Percentiles rank a stretch among this genome's conserved stretches.
These are phyloP conservation scores for Sebastes schlegelii DNA, from an alignment of 2,113 vertebrate species.

Conservation along the genomic window DNA sequence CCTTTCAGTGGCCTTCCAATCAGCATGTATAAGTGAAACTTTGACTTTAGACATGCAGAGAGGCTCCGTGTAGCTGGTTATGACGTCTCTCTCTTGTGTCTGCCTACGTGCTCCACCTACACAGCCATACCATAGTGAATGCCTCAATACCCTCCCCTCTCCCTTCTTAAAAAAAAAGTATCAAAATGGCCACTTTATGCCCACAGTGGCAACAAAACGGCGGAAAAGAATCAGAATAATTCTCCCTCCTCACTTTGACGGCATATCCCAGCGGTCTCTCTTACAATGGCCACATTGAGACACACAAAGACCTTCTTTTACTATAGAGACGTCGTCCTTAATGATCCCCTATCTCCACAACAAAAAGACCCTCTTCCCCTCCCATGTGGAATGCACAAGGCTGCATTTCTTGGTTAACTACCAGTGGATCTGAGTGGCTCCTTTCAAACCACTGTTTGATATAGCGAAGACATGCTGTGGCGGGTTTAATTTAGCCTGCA, in stretches of 20 bases:
- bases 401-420: constrained; percentile 59
- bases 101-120: constrained; percentile 70
- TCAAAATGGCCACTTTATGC: constrained; percentile 70
- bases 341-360: constrained; percentile 76
- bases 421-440: constrained; percentile 53
- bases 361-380: constrained; percentile 76
- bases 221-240: constrained; percentile 71
- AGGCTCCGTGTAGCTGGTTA: constrained; percentile 26
- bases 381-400: constrained; percentile 70
- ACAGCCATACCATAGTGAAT: constrained; percentile 67
- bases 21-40: constrained; percentile 9
- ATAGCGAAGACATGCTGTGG: constrained; percentile 14
- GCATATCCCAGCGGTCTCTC: constrained; percentile 44
- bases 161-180: constrained; percentile 23
- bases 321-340: constrained; percentile 57
- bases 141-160: constrained; percentile 31
- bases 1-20: constrained; percentile 7
- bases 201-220: constrained; percentile 62
- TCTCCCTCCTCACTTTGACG: constrained; percentile 62
- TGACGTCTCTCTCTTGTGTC: constrained; percentile 36
- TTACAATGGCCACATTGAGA: constrained; percentile 84
- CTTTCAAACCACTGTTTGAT: constrained; percentile 63
- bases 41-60: constrained; percentile 13
- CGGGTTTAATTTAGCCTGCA: constrained; percentile 34
- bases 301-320: constrained; percentile 80